phyloP scores from a whole-genome alignment of 1,140 invertebrate species.

The Scaptomyza graminum region DNA sequence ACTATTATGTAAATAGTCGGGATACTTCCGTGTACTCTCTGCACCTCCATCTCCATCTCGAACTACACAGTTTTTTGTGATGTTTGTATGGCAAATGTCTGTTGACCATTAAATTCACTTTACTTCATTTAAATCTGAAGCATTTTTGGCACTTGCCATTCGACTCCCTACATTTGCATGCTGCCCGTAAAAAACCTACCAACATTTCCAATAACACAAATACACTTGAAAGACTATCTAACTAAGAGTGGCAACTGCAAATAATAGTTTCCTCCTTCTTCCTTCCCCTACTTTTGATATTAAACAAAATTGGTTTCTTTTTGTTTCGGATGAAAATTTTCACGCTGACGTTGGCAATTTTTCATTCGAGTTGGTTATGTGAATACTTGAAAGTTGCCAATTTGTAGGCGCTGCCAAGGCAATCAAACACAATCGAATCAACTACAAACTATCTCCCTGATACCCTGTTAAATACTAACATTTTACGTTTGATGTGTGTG shows the following conservation, averaged over 20 bases:
- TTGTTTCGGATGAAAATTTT: conserved; percentile 12
- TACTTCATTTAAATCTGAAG: conserved; percentile 83
- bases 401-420: neutral
- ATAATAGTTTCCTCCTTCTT: conserved; percentile 62
- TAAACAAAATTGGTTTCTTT: conserved; percentile 18
- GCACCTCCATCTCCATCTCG: too few relatives aligned
- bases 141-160: conserved; percentile 45
- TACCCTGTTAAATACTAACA: conserved; percentile 1
- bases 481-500: too few relatives aligned
- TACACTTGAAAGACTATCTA: conserved; percentile 45
- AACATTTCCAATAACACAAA: conserved; percentile 74
- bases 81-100: conserved; percentile 71
- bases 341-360: conserved; percentile 64
- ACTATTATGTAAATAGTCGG: conserved; percentile 60
- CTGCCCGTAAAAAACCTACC: conserved; percentile 37
- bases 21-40: conserved; percentile 13
- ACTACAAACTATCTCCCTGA: neutral
- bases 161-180: conserved; percentile 41
- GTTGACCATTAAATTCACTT: conserved; percentile 83
- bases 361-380: conserved; percentile 39
- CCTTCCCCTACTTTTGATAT: neutral
- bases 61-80: conserved; percentile 27
- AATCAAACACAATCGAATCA: neutral
- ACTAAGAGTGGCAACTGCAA: conserved; percentile 69
- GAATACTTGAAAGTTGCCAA: conserved; percentile 32